Evolutionary conservation across 2,888 invertebrate species (phyloP).

Genomic region (Merodon equestris): DNA sequence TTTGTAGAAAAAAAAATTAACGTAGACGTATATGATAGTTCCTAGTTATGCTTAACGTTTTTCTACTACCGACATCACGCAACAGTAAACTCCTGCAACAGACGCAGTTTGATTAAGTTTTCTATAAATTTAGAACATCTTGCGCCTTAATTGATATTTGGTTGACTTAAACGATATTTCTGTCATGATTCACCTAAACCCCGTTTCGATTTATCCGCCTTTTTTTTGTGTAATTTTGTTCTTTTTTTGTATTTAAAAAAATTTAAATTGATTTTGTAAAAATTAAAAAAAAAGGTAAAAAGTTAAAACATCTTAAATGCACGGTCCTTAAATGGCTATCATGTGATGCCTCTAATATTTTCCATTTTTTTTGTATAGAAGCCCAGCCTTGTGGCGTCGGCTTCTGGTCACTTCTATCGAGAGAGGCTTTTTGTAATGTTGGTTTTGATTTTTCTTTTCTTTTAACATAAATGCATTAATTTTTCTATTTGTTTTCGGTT

Average conservation of each 20-base stretch:
- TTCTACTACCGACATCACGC: not conserved
- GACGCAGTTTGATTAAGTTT: not conserved
- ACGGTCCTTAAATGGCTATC: not conserved
- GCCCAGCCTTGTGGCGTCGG: no score
- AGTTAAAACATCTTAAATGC: conserved; percentile 33
- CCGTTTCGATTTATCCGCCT: not conserved
- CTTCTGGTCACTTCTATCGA: not conserved
- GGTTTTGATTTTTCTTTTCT: conserved; percentile 13
- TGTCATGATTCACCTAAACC: conserved; percentile 37
- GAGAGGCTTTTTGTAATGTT: not conserved
- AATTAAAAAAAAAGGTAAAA: conserved; percentile 19
- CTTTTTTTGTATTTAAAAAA: not conserved
- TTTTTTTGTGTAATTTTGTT: conserved; percentile 3
- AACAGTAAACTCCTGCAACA: conserved; percentile 2
- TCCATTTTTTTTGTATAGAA: not conserved
- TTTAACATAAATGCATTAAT: conserved; percentile 7
- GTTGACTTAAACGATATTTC: conserved; percentile 27
- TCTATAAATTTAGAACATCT: conserved; percentile 1
- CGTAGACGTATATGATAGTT: conserved; percentile 18
- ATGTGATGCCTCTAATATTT: not conserved
- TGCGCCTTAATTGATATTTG: not conserved
- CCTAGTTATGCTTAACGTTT: conserved; percentile 7
- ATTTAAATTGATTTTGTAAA: not conserved
- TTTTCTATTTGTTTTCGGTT: no score
- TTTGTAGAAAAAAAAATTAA: conserved; percentile 54